Evolutionary conservation across 1,140 invertebrate genomes (phyloP).

Genomic region (Magallana gigas): DNA sequence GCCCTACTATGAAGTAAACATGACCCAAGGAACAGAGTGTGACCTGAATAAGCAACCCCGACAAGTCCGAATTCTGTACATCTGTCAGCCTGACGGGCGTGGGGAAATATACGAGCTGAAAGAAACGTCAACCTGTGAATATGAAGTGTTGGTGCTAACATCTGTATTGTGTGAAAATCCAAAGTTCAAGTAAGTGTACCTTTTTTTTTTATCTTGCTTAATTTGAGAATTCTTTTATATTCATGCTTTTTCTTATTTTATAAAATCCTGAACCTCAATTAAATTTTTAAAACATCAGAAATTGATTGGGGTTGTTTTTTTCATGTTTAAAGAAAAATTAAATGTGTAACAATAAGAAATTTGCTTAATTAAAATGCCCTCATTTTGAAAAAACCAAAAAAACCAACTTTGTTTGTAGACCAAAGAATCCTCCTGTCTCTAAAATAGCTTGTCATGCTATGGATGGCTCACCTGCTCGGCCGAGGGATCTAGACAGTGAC

Average conservation of each 20-base stretch:
- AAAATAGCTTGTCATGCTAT: constrained; percentile 89
- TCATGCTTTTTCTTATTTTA: not conserved
- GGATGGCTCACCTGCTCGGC: constrained; percentile 86
- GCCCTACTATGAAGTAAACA: constrained; percentile 83
- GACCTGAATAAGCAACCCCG: constrained; percentile 92
- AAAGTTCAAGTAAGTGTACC: constrained; percentile 85
- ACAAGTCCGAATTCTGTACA: constrained; percentile 84
- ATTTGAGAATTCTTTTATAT: not conserved
- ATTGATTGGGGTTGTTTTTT: not conserved
- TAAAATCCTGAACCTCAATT: no score
- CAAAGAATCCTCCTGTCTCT: constrained; percentile 89
- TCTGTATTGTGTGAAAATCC: constrained; percentile 92
- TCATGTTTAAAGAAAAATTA: no score
- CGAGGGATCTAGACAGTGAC: constrained; percentile 82
- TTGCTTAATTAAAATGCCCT: no score
- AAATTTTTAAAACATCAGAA: not conserved
- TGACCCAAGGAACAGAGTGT: constrained; percentile 89
- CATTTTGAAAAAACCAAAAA: no score
- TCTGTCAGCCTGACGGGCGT: constrained; percentile 79
- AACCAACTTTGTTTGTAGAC: constrained; percentile 75
- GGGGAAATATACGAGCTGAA: constrained; percentile 96
- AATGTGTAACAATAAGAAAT: no score
- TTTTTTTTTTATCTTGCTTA: not conserved
- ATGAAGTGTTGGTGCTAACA: constrained; percentile 85
- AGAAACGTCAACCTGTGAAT: constrained; percentile 95